These are phyloP conservation scores for Acanthurus lineatus DNA, from an alignment of 2,797 vertebrate genomes.

Conservation along the genomic window DNA sequence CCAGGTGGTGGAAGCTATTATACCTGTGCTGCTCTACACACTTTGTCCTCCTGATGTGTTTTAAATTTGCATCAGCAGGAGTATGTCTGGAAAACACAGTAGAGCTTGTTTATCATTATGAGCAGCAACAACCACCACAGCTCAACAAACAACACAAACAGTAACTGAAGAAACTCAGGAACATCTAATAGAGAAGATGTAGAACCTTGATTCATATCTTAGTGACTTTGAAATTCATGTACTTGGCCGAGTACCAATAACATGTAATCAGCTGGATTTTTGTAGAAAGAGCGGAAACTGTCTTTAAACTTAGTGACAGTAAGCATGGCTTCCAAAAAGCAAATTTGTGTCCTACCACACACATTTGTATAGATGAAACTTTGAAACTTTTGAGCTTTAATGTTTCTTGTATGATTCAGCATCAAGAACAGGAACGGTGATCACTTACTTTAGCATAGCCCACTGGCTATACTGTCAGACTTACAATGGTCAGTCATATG, in stretches of 20 bases:
- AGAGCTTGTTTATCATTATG: conserved; percentile 2
- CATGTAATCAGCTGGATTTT: too few species aligned
- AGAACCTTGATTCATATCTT: neutral
- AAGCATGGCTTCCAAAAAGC: too few species aligned
- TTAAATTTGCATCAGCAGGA: neutral
- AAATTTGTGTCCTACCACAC: too few species aligned
- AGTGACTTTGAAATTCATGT: neutral
- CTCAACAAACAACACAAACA: neutral
- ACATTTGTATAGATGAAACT: too few species aligned
- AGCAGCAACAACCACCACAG: neutral
- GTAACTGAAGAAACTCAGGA: neutral
- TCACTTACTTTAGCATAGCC: neutral
- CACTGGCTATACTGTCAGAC: too few species aligned
- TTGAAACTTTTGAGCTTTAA: too few species aligned
- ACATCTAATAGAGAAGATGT: neutral
- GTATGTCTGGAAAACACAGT: neutral
- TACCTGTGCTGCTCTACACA: neutral
- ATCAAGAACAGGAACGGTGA: too few species aligned
- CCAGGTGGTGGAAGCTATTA: conserved; percentile 23
- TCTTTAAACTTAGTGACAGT: too few species aligned
- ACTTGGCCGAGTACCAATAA: neutral
- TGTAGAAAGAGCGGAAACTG: too few species aligned
- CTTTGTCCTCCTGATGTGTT: neutral
- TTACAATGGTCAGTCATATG: neutral
- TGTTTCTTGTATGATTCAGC: too few species aligned